Conservation (phyloP, 1,140 invertebrate species). For the Pseudachorutes palmiensis region DNA sequence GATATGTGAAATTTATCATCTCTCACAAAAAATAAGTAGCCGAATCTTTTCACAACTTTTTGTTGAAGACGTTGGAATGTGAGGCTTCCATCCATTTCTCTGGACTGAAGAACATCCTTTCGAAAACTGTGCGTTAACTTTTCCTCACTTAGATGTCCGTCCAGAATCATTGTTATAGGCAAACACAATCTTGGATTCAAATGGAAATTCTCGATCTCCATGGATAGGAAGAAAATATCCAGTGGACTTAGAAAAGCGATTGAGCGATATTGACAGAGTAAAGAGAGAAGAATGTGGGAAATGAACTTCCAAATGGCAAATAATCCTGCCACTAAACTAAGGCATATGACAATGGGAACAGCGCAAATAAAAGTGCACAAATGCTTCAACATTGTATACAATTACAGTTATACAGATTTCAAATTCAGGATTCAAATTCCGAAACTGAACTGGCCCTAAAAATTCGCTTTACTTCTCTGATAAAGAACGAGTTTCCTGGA, state of each 20-base stretch:
- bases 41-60: background rate
- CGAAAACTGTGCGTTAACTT: background rate
- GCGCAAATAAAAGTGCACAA: too few species aligned
- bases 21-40: background rate
- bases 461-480: too few species aligned
- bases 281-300: background rate
- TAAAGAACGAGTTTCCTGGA: too few species aligned
- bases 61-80: too few species aligned
- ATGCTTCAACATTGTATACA: too few species aligned
- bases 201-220: background rate
- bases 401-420: too few species aligned
- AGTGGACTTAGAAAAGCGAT: background rate
- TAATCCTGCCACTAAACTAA: background rate
- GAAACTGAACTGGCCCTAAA: too few species aligned
- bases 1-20: background rate
- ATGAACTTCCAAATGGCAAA: background rate
- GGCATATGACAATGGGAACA: too few species aligned
- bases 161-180: background rate
- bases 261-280: background rate
- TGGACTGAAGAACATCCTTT: too few species aligned
- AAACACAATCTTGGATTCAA: background rate
- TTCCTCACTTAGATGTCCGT: background rate
- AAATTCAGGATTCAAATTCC: too few species aligned
- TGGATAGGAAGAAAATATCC: background rate
- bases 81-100: too few species aligned